A percentile compares a stretch with the other conserved stretches of the same genome.
phyloP scores from a whole-genome alignment of 2,797 vertebrate species.

The Typhlichthys eigenmanni region DNA sequence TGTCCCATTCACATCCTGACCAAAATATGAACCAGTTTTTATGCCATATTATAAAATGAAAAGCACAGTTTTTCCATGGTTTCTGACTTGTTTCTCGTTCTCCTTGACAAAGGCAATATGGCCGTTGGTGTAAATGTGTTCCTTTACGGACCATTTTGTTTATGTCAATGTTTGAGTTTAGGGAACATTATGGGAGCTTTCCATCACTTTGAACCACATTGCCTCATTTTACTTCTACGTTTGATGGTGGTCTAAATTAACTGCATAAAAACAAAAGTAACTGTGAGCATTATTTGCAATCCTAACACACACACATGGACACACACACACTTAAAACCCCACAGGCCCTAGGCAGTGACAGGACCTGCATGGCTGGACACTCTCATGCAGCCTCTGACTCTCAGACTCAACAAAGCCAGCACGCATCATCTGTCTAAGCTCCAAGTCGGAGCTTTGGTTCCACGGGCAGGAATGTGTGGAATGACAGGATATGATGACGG shows the following conservation, averaged over 20 bases:
- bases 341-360: neutral
- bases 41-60: neutral
- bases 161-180: neutral
- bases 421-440: constrained; percentile 4
- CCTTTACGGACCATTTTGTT: neutral
- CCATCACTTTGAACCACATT: no score
- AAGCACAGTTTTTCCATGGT: neutral
- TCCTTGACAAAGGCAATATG: no score
- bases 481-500: constrained; percentile 48
- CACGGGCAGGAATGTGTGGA: constrained; percentile 51
- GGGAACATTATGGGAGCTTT: no score
- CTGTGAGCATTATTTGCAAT: neutral
- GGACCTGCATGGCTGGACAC: neutral
- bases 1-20: no score
- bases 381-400: constrained; percentile 4
- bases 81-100: no score
- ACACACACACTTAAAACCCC: neutral
- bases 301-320: constrained; percentile 9
- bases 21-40: neutral
- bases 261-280: neutral
- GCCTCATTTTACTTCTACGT: no score
- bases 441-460: constrained; percentile 37
- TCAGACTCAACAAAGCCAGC: constrained; percentile 14
- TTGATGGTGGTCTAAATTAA: no score
- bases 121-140: no score